Evolutionary conservation across 2,113 vertebrate genomes (phyloP).

Genomic region (Fregata magnificens): DNA sequence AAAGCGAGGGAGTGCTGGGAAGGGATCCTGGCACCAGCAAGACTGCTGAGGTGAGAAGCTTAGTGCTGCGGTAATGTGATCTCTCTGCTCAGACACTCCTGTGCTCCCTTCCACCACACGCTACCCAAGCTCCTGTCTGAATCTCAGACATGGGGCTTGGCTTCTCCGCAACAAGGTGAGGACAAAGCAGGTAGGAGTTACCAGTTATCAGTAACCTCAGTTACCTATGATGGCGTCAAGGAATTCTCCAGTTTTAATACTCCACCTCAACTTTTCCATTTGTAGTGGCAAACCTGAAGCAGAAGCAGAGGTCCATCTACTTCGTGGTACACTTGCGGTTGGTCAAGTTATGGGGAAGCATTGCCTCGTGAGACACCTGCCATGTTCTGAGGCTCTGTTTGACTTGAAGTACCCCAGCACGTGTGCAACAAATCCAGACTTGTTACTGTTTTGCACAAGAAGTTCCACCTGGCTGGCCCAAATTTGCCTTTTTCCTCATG

Average conservation of each 20-base stretch:
- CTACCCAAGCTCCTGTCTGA: not conserved
- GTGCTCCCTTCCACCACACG: accelerated
- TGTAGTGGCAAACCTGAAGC: not conserved
- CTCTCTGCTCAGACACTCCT: not conserved
- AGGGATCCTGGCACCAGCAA: not conserved
- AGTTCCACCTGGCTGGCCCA: not conserved
- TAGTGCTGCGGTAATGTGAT: accelerated
- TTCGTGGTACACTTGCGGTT: not conserved
- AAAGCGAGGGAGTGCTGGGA: not conserved
- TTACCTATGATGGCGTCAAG: accelerated
- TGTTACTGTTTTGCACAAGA: not conserved
- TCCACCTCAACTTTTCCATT: not conserved
- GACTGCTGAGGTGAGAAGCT: not conserved
- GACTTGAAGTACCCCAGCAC: not conserved
- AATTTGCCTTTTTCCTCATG: not conserved
- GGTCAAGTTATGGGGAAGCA: not conserved
- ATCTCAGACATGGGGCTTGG: not conserved
- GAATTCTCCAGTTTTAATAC: not conserved
- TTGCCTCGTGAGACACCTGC: accelerated
- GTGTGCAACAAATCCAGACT: not conserved
- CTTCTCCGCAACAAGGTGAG: not conserved
- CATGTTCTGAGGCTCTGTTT: not conserved
- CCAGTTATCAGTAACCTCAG: not conserved
- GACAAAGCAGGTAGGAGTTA: not conserved
- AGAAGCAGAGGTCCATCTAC: not conserved